Evolutionary conservation across 2,113 vertebrate species (phyloP), one percentile per base, ranked within the genome.

Genomic region (Plestiodon gilberti): DNA sequence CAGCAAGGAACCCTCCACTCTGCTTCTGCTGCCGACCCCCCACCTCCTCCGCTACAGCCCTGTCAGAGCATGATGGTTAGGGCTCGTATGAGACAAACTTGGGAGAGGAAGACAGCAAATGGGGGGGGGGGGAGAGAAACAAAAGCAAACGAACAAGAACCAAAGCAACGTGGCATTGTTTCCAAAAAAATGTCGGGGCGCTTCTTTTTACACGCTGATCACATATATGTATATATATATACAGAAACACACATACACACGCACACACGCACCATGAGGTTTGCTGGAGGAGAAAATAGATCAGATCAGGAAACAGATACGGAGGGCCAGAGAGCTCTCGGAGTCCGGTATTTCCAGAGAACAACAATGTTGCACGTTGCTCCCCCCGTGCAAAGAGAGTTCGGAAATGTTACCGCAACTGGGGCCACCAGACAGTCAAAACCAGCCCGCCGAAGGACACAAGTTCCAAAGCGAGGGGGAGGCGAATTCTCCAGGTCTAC

Each of bases 271-370:
- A 94, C 91, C 87, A 88, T 95, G 94, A 95, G 94, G 94, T 95
- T 93, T 93, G 94, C 93, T 94, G 94, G 94, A 95, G 94, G 94
- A 94, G 75, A 87, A 81, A 95, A 93, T 94, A 93, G 94, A 94
- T 95, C 94, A 95, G 94, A 95, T 95, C 93, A 93, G 94, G 92
- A 94, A 92, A 92, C 92, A 91, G 87, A 91, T 88, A 92, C 83
- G 90, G 91, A 91, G 93, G 91, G 78, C 92, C 23, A 78, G 82
- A 90, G 85, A 89, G 91, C 93, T 15, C 87, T 15, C 59, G 48
- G 77, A 81, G 77, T 88, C 91, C 77, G n/a, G 86, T 59, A 20
- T 87, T 89, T 82, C 80, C 88, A 86, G 89, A 90, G 89, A 93
- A 91, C 92, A 90, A 93, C 88, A 89, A 89, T 79, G 89, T 88